phyloP scores from a whole-genome alignment of 2,113 vertebrate species.

The Heliornis fulica region DNA sequence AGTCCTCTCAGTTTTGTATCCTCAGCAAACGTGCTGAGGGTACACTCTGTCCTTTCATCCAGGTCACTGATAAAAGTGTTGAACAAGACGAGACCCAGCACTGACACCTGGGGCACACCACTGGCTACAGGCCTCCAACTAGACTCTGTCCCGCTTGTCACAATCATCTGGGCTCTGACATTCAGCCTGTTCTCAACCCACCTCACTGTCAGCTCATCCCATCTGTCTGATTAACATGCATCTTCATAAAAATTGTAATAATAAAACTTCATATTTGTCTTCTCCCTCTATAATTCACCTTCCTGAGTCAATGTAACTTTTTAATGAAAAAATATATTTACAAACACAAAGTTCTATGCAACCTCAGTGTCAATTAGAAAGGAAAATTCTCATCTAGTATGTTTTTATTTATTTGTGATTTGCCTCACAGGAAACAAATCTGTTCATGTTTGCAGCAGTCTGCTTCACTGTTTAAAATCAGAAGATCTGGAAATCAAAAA shows the following conservation, averaged over 20 bases:
- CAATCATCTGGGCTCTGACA: too few relatives aligned
- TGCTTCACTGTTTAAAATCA: neutral
- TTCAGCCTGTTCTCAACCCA: too few relatives aligned
- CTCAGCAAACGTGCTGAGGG: too few relatives aligned
- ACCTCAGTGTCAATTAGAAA: neutral
- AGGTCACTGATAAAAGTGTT: too few relatives aligned
- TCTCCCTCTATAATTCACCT: neutral
- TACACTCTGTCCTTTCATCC: too few relatives aligned
- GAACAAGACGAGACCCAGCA: too few relatives aligned
- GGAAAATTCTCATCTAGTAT: neutral
- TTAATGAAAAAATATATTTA: neutral
- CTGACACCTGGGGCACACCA: too few relatives aligned
- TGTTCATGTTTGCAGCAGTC: constrained; percentile 4
- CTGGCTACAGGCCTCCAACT: too few relatives aligned
- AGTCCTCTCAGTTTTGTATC: too few relatives aligned
- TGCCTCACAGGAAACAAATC: constrained; percentile 18
- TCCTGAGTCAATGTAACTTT: neutral
- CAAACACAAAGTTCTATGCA: neutral
- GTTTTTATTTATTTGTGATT: neutral
- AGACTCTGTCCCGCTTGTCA: too few relatives aligned
- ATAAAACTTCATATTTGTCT: neutral
- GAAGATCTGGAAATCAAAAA: neutral
- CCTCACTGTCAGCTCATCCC: too few relatives aligned
- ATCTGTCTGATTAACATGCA: neutral
- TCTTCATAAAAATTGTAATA: neutral